A percentile compares a stretch with the other conserved stretches of the same genome.
phyloP scores from a whole-genome alignment of 1,140 invertebrate genomes.

The Eupristina koningsbergeri region DNA sequence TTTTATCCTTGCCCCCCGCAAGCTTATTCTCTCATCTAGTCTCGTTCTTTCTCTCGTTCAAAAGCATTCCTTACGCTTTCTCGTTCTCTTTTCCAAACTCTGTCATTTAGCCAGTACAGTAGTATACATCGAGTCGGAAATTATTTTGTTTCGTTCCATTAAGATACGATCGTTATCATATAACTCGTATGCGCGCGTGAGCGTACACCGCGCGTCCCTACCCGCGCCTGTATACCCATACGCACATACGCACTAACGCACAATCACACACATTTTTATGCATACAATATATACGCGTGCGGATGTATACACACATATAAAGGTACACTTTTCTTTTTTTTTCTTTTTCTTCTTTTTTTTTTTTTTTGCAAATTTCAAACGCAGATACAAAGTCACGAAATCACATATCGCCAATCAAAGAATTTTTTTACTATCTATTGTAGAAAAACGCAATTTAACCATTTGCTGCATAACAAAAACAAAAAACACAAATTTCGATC shows the following conservation, averaged over 20 bases:
- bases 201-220: neutral
- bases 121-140: constrained; percentile 51
- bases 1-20: constrained; percentile 69
- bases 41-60: constrained; percentile 55
- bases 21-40: no score
- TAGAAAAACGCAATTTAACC: constrained; percentile 34
- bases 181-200: neutral
- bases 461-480: no score
- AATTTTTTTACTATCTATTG: constrained; percentile 48
- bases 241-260: neutral
- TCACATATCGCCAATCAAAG: constrained; percentile 51
- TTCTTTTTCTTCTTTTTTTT: no score
- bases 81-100: constrained; percentile 16
- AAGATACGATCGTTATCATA: constrained; percentile 48
- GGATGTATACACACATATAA: neutral
- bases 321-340: no score
- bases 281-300: neutral
- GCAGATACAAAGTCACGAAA: constrained; percentile 52
- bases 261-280: neutral
- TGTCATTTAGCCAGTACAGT: constrained; percentile 52
- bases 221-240: neutral
- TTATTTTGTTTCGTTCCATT: constrained; percentile 40
- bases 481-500: constrained; percentile 45
- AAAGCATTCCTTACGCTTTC: constrained; percentile 20
- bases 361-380: constrained; percentile 48